These are phyloP conservation scores for Agrotis segetum DNA, from an alignment of 2,888 invertebrate species.

Conservation along the genomic window DNA sequence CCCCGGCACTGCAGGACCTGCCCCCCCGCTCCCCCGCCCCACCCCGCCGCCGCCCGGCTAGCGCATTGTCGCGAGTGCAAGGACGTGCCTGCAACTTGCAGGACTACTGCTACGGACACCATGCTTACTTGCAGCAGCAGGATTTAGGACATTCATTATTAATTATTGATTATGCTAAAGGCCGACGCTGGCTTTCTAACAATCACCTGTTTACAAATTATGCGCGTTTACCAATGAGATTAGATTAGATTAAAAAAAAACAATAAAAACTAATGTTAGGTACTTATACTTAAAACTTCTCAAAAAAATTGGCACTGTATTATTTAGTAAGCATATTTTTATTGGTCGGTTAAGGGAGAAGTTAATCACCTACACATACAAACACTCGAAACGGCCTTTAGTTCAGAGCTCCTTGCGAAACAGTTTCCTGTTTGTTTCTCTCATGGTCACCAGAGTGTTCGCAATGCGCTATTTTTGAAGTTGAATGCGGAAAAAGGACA, in stretches of 20 bases:
- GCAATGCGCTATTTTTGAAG: slow-evolving; percentile 55
- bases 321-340: not conserved
- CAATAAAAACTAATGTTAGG: not conserved
- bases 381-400: not conserved
- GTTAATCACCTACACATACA: too few relatives aligned
- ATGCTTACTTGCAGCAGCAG: not conserved
- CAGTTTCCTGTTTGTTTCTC: slow-evolving; percentile 1
- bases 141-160: not conserved
- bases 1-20: not conserved
- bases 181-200: too few relatives aligned
- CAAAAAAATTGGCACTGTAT: not conserved
- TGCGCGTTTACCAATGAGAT: too few relatives aligned
- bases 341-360: too few relatives aligned
- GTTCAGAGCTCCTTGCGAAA: not conserved
- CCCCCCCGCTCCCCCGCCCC: not conserved
- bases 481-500: slow-evolving; percentile 55
- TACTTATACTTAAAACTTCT: not conserved
- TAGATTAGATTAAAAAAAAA: too few relatives aligned
- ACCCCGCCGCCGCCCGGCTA: slow-evolving; percentile 1
- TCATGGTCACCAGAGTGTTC: slow-evolving; percentile 41
- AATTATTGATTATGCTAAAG: too few relatives aligned
- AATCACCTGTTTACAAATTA: too few relatives aligned
- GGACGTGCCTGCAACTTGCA: slow-evolving; percentile 24
- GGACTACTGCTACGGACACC: slow-evolving; percentile 15
- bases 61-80: slow-evolving; percentile 35